Evolutionary conservation across 2,797 vertebrate species (phyloP).

Genomic region (Danionella dracula): DNA sequence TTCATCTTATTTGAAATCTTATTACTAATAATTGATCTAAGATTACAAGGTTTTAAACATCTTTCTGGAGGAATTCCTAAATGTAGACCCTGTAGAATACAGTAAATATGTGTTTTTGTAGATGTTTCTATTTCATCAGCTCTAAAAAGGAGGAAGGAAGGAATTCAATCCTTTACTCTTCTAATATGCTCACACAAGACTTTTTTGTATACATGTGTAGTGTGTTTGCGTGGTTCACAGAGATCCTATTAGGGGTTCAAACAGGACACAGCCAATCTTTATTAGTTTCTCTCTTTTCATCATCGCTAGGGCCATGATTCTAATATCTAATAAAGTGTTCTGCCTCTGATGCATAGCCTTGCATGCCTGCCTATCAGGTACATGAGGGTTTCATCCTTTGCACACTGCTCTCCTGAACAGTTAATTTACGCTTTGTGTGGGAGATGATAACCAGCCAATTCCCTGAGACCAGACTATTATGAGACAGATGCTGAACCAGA

Average conservation of each 20-base stretch:
- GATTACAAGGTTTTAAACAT: no score
- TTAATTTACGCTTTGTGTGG: slow-evolving; percentile 1
- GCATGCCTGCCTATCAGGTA: slow-evolving; percentile 5
- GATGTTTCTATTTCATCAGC: no score
- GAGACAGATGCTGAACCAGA: background rate
- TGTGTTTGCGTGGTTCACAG: background rate
- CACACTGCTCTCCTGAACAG: background rate
- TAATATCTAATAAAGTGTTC: slow-evolving; percentile 21
- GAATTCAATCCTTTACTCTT: no score
- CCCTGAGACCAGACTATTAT: background rate
- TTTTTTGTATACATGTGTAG: background rate
- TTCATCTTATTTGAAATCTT: no score
- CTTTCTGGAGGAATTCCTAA: no score
- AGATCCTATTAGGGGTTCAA: slow-evolving; percentile 20
- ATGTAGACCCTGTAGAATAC: no score
- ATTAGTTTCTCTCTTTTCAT: slow-evolving; percentile 13
- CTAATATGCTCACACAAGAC: no score
- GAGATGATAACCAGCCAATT: slow-evolving; percentile 1
- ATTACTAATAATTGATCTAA: no score
- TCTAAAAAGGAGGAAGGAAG: no score
- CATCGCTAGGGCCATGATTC: background rate
- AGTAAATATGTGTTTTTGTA: no score
- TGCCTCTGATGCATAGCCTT: slow-evolving; percentile 1
- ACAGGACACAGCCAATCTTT: slow-evolving; percentile 12
- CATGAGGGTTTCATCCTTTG: background rate